A percentile compares a stretch with the other conserved stretches of the same genome.
These are phyloP conservation scores for Adelphocoris suturalis DNA, from an alignment of 2,888 invertebrate genomes.

Conservation along the genomic window DNA sequence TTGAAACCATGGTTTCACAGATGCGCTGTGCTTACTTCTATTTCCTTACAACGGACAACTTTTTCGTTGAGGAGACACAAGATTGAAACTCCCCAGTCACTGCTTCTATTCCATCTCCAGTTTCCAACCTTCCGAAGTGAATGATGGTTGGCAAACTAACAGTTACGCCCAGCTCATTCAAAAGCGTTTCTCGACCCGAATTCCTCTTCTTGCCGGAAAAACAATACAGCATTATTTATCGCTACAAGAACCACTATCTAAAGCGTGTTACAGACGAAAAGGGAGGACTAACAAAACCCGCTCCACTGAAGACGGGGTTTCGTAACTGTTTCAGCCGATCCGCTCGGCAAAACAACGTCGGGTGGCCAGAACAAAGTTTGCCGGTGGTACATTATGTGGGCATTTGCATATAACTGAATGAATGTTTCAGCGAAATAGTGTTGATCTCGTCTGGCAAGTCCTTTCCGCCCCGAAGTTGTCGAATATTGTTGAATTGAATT, in stretches of 20 bases:
- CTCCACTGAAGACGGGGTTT: not conserved
- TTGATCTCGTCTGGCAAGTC: too few relatives aligned
- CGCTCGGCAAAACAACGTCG: slow-evolving; percentile 50
- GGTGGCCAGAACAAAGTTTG: slow-evolving; percentile 51
- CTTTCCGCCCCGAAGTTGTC: too few relatives aligned
- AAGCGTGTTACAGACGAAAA: slow-evolving; percentile 19
- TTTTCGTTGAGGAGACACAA: too few relatives aligned
- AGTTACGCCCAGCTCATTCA: too few relatives aligned
- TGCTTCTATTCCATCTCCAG: too few relatives aligned
- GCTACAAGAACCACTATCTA: not conserved
- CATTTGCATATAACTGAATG: slow-evolving; percentile 58
- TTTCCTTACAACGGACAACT: too few relatives aligned
- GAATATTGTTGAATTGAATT: too few relatives aligned
- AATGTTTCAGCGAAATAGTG: not conserved
- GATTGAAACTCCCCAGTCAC: too few relatives aligned
- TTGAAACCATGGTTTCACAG: too few relatives aligned
- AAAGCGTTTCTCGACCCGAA: slow-evolving; percentile 8
- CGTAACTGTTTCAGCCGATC: slow-evolving; percentile 41
- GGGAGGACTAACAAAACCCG: slow-evolving; percentile 20
- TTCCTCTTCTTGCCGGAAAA: not conserved
- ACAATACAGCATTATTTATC: slow-evolving; percentile 31
- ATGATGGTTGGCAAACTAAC: too few relatives aligned
- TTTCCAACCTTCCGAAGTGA: too few relatives aligned
- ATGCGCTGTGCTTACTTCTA: too few relatives aligned
- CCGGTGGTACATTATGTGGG: slow-evolving; percentile 40